Conservation (phyloP, 2,888 invertebrate genomes). For the Lepidochitona cinerea region DNA sequence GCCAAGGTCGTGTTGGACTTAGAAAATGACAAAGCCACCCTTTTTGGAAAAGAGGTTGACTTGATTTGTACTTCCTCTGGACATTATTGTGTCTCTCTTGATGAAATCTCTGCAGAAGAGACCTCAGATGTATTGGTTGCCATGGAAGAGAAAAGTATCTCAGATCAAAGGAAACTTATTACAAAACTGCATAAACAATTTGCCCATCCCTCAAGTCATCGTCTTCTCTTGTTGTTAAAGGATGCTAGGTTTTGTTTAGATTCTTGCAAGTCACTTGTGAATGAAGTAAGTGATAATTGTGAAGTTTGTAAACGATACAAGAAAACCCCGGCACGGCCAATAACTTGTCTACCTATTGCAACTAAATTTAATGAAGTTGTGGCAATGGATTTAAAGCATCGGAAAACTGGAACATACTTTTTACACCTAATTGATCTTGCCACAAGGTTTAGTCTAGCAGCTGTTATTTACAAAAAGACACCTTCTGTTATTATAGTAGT, state of each 20-base stretch:
- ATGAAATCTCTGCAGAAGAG: background rate
- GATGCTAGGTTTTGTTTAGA: slow-evolving; percentile 11
- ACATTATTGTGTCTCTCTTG: slow-evolving; percentile 32
- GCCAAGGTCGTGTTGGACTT: slow-evolving; percentile 30
- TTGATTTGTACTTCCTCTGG: slow-evolving; percentile 25
- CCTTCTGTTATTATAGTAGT: slow-evolving; percentile 14
- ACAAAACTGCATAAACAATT: slow-evolving; percentile 8
- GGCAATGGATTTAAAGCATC: background rate
- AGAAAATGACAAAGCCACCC: slow-evolving; percentile 29
- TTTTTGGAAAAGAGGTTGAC: slow-evolving; percentile 29
- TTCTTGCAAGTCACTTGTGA: background rate
- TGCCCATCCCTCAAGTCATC: slow-evolving; percentile 9
- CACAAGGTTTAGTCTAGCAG: slow-evolving; percentile 26
- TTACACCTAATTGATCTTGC: slow-evolving; percentile 26
- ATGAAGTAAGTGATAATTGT: background rate
- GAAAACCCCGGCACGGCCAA: slow-evolving; percentile 6
- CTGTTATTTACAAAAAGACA: slow-evolving; percentile 20
- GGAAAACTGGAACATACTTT: background rate
- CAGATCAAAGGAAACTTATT: background rate
- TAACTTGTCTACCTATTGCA: slow-evolving; percentile 1
- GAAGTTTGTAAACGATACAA: slow-evolving; percentile 7
- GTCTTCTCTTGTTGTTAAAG: slow-evolving; percentile 8
- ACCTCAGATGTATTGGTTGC: background rate
- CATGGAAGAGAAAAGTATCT: background rate
- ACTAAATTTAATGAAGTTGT: slow-evolving; percentile 9